Evolutionary conservation across 2,888 invertebrate genomes (phyloP).

Genomic region (Crocallis elinguaria): DNA sequence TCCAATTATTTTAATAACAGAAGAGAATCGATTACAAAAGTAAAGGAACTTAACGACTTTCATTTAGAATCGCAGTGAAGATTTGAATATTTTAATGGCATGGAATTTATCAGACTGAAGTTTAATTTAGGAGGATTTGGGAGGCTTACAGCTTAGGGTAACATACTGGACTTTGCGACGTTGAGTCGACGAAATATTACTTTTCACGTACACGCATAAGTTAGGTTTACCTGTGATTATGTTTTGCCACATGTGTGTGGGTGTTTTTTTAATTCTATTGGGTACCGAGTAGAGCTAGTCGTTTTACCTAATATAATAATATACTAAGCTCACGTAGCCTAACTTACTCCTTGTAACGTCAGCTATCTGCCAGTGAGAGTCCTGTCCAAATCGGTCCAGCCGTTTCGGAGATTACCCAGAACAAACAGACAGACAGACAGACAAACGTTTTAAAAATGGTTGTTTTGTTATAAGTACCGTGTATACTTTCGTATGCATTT

Average conservation of each 20-base stretch:
- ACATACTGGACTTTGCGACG: slow-evolving; percentile 22
- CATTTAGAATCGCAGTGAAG: slow-evolving; percentile 32
- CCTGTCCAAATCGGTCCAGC: too few relatives aligned
- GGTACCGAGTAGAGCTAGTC: too few relatives aligned
- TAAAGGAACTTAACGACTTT: slow-evolving; percentile 24
- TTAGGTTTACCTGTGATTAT: background rate
- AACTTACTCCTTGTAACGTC: too few relatives aligned
- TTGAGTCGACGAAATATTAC: slow-evolving; percentile 16
- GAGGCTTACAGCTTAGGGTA: slow-evolving; percentile 19
- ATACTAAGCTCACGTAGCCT: too few relatives aligned
- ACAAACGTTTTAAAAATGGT: too few relatives aligned
- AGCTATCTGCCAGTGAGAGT: too few relatives aligned
- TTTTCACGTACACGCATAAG: background rate
- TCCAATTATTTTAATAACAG: slow-evolving; percentile 30
- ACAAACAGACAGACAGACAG: too few relatives aligned
- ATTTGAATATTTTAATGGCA: slow-evolving; percentile 48
- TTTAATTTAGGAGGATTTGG: slow-evolving; percentile 41
- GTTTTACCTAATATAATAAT: too few relatives aligned
- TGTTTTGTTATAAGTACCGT: too few relatives aligned
- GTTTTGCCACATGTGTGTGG: background rate
- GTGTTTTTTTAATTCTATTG: background rate
- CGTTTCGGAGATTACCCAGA: too few relatives aligned
- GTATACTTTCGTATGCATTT: too few relatives aligned
- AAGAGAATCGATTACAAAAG: slow-evolving; percentile 28
- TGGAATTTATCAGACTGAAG: slow-evolving; percentile 45